Evolutionary conservation across 2,113 vertebrate genomes (phyloP), one percentile per base, ranked within the genome.

Genomic region (Poicephalus gulielmi): DNA sequence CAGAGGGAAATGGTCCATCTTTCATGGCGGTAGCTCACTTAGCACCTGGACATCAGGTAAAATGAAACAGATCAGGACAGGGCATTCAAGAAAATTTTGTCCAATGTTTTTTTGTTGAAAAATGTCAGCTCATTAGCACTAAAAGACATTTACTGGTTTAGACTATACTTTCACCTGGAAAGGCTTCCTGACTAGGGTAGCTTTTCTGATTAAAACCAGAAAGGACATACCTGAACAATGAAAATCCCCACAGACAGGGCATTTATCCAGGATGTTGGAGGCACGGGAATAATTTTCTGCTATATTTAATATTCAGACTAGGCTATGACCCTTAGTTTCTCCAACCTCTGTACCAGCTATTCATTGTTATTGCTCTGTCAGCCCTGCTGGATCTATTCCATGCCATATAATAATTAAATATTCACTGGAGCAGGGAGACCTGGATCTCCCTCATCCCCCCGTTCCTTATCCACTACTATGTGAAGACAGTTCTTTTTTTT

Each of bases 111-210:
- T 87, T 83, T 78, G 23, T 50, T 82, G 60, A 67, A 81, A 92
- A 90, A 85, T 66, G n/a, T 76, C 89, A 88, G 66, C 74, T 96
- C 90, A 88, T 97, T 95, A 96, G n/a, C 59, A 77, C 35, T 91
- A 73, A 83, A 83, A 81, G 83, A 83, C 86, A 35, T 77, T 88
- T 78, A 89, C 70, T 87, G 70, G 9, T 92, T 91, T 62, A 70
- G 89, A 85, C 59, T 80, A 11, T 25, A 30, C 77, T 90, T 91
- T 83, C 78, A 73, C 41, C 22, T n/a, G 71, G n/a, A 85, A 78
- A 69, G 1, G 9, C 67, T 91, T 94, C 53, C 74, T 71, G 91
- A 57, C 57, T 46, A 64, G 77, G 50, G 35, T 4, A 49, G 37
- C 17, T 91, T 77, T 77, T 67, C 63, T 96, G 94, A 91, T 80